Evolutionary conservation across 2,113 vertebrate genomes (phyloP).

Genomic region (Caranx ignobilis): DNA sequence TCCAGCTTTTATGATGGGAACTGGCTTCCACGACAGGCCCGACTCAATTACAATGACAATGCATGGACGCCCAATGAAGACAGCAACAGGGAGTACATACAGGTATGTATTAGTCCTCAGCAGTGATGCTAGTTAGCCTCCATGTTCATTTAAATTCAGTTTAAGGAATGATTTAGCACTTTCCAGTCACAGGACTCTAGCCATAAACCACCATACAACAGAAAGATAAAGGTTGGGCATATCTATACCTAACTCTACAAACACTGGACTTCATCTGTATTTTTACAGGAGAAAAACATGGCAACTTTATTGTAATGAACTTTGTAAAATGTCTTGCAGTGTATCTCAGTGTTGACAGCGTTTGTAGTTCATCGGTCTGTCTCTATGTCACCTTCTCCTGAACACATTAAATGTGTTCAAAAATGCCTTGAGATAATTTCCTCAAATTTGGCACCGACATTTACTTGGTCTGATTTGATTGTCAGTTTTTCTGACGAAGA

Average conservation of each 20-base stretch:
- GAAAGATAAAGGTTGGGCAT: background rate
- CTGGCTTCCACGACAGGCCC: constrained; percentile 94
- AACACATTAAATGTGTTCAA: too few species aligned
- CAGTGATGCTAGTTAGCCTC: background rate
- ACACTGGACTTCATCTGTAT: background rate
- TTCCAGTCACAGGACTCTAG: background rate
- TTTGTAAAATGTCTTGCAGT: background rate
- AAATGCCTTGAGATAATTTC: too few species aligned
- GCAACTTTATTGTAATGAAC: background rate
- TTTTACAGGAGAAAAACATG: background rate
- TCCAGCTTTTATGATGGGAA: constrained; percentile 90
- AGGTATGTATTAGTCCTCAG: constrained; percentile 82
- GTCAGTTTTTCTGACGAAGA: background rate
- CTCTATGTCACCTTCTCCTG: too few species aligned
- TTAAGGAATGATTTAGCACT: background rate
- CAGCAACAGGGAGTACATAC: constrained; percentile 95
- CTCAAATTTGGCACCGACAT: too few species aligned
- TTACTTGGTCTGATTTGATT: background rate
- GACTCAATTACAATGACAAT: constrained; percentile 94
- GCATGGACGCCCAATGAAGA: constrained; percentile 96
- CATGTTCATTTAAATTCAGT: background rate
- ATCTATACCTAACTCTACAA: background rate
- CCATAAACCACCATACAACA: background rate
- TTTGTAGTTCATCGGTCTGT: too few species aligned
- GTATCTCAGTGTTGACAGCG: too few species aligned